A percentile compares a stretch with the other conserved stretches of the same genome.
phyloP scores from a whole-genome alignment of 2,888 invertebrate species.

The Allolobophora icterica region DNA sequence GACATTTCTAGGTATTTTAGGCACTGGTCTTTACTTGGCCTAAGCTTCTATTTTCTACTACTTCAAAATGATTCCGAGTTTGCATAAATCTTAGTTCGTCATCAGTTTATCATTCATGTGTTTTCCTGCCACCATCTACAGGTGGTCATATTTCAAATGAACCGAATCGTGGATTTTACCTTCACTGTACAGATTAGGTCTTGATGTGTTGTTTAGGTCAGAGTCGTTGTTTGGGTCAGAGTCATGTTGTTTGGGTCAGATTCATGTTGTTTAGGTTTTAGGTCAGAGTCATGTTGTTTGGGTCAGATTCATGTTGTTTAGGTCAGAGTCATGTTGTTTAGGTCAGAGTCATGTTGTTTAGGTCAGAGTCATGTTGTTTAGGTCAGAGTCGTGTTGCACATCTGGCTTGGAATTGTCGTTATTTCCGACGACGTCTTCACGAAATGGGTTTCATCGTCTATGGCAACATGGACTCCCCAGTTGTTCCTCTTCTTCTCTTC shows the following conservation, averaged over 20 bases:
- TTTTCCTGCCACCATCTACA: not conserved
- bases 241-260: too few species aligned
- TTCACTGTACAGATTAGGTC: too few species aligned
- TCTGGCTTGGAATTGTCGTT: slow-evolving; percentile 81
- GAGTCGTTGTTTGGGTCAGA: slow-evolving; percentile 67
- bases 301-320: slow-evolving; percentile 27
- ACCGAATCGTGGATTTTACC: not conserved
- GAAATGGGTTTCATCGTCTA: slow-evolving; percentile 89
- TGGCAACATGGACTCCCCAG: slow-evolving; percentile 92
- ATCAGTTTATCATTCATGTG: too few species aligned
- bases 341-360: too few species aligned
- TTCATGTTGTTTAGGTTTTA: slow-evolving; percentile 29
- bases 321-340: slow-evolving; percentile 64
- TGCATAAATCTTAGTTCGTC: too few species aligned
- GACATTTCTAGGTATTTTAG: too few species aligned
- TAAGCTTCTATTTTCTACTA: too few species aligned
- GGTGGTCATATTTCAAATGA: not conserved
- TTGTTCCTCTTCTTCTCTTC: slow-evolving; percentile 93
- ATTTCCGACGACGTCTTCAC: slow-evolving; percentile 79
- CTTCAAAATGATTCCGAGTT: too few species aligned
- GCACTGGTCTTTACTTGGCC: too few species aligned
- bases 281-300: slow-evolving; percentile 66
- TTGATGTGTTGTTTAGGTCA: not conserved
- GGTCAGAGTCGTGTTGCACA: slow-evolving; percentile 68
- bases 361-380: slow-evolving; percentile 23